Evolutionary conservation across 2,797 vertebrate species (phyloP).

Genomic region (Thamnophis elegans): DNA sequence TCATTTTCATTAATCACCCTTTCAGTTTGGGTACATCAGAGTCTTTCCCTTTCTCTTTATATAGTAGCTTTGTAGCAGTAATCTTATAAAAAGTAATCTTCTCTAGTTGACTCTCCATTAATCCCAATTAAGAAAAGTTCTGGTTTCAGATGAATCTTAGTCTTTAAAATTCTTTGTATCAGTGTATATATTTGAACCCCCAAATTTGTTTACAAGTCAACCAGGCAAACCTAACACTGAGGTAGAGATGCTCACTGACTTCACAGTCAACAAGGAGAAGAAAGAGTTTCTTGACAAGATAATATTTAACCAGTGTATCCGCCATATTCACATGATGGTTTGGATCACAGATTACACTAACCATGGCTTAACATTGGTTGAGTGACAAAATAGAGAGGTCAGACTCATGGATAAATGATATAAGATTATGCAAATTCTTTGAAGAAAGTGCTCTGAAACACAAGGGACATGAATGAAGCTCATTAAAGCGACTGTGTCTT

Average conservation of each 20-base stretch:
- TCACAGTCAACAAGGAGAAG: not conserved
- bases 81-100: not conserved
- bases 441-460: not conserved
- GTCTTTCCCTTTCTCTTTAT: not conserved
- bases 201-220: not conserved
- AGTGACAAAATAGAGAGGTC: not conserved
- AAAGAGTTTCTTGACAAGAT: not conserved
- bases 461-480: not conserved
- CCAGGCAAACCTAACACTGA: not conserved
- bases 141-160: not conserved
- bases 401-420: not conserved
- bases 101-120: not conserved
- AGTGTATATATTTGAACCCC: not conserved
- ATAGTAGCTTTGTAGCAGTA: not conserved
- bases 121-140: not conserved
- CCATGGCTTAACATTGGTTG: not conserved
- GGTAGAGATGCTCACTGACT: not conserved
- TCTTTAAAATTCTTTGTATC: not conserved
- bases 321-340: not conserved
- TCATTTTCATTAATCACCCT: not conserved
- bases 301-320: not conserved
- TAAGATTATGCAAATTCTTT: not conserved
- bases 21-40: not conserved
- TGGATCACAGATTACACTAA: not conserved
- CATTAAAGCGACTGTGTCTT: not conserved